Conservation (phyloP, 1,140 invertebrate genomes). For the Euwallacea similis region DNA sequence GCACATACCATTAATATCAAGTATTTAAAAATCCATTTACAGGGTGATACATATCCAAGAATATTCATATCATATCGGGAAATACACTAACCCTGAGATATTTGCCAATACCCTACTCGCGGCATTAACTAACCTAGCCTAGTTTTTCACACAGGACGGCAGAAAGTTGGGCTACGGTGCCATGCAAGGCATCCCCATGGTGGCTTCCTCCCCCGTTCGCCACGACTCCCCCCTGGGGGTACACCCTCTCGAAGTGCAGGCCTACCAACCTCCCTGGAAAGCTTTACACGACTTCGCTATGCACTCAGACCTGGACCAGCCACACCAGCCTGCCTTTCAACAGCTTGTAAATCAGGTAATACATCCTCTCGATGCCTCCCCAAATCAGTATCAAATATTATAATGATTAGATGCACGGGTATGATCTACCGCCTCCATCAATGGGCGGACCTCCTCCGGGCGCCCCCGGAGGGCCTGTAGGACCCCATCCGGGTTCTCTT, state of each 20-base stretch:
- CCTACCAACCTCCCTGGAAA: slow-evolving; percentile 97
- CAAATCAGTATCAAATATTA: not conserved
- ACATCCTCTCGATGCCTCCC: not conserved
- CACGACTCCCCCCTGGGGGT: slow-evolving; percentile 88
- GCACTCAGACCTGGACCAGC: slow-evolving; percentile 89
- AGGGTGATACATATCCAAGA: no score
- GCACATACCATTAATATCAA: no score
- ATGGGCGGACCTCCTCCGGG: slow-evolving; percentile 53
- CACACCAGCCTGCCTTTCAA: slow-evolving; percentile 89
- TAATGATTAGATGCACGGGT: slow-evolving; percentile 78
- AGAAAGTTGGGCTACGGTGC: slow-evolving; percentile 86
- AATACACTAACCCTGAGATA: no score
- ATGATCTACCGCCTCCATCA: slow-evolving; percentile 69
- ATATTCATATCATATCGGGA: no score
- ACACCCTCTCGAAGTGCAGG: slow-evolving; percentile 87
- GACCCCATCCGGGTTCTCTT: slow-evolving; percentile 53
- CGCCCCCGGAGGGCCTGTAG: slow-evolving; percentile 45
- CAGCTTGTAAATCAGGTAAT: slow-evolving; percentile 92
- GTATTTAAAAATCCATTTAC: no score
- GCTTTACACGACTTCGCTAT: slow-evolving; percentile 93
- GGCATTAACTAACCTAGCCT: slow-evolving; percentile 47
- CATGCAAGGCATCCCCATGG: slow-evolving; percentile 96
- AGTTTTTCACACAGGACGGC: slow-evolving; percentile 74
- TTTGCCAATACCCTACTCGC: no score
- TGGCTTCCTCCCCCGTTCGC: slow-evolving; percentile 91